Evolutionary conservation across 64 coral and sea anemone genomes (phyloP), one percentile per base, ranked within the genome.

Genomic region (Dendrophyllia cribrosa): DNA sequence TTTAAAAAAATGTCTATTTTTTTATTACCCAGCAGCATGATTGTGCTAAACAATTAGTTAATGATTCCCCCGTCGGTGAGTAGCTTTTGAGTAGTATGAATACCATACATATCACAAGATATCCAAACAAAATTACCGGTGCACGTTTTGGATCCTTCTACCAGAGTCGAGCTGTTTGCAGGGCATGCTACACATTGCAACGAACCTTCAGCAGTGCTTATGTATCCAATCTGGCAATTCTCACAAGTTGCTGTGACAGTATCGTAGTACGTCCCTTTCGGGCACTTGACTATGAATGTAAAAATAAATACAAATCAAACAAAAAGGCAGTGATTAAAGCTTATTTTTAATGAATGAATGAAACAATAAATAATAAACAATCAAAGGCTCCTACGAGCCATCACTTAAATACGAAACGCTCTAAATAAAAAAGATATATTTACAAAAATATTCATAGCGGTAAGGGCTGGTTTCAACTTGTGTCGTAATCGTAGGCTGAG

Each of bases 101-200:
- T 34, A 34, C 34, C 34, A 34, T 34, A 34, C 34, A 34, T 34
- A 34, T 34, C 34, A 34, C 34, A 34, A 34, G 34, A 34, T 34
- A 34, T 34, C 34, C 1, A 62, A 48, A 63, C 8, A 4, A 19
- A 75, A 50, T 84, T 78, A 92, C 90, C 49, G 14, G 71, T 58
- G 71, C 90, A 92, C 9, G 12, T 26, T 64, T 92, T 92, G 17
- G 90, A 85, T n/a, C 90, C 90, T 11, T 65, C 81, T 52, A 16
- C 63, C 46, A 66, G 58, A 19, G 90, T 92, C 21, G 74, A 77
- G 7, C 7, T 59, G 56, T 76, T 77, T 9, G 44, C 0, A 50
- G 80, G 90, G 26, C 90, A 92, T 68, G 80, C 43, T 4, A 65
- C 53, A 26, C 90, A 92, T 17, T 77, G 48, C 23, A 76, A 12